Base-by-base conservation (phyloP, 2,113 vertebrate species). In the Lamprologus tigripictilis region DNA sequence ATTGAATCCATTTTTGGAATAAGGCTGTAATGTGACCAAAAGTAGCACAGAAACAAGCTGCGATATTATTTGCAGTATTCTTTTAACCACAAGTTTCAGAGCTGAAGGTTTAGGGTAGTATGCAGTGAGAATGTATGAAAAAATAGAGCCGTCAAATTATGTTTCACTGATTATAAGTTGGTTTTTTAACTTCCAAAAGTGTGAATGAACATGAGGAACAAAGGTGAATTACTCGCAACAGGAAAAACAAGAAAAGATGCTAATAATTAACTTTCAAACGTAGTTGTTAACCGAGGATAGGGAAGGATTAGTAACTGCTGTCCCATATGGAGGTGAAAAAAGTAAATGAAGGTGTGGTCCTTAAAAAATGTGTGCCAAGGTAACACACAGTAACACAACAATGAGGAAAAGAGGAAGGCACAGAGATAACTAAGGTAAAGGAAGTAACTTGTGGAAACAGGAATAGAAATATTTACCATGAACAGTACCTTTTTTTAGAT, bases 101-200 rank as follows among this genome's bases (percentile, higher is more conserved):
- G 19, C 0, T 40, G 4, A 68, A 68, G 63, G 0, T 68, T n/a
- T 68, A 21, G 33, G 8, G 3, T 31, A 61, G 57, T 13, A 0
- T 68, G 7, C 17, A 63, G 58, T 63, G 4, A 66, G 61, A 35
- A n/a, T 35, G 31, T 35, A 35, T 35, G 4, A 66, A 35, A 8
- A 11, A 35, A 0, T 12, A 35, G 17, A 35, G 61, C 61, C 31
- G 0, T 66, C 61, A 5, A 66, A 35, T 66, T 66, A 5, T 2
- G 31, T n/a, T 66, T 35, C 61, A 12, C 61, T 66, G 31, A 61
- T 61, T 61, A 61, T 61, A 61, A 1, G 16, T 33, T 10, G 0
- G 0, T 61, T n/a, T 66, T 35, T 66, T 66, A 2, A n/a, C 31
- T 66, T 66, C 1, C 61, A 63, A 19, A 63, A 35, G 31, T 35